Conservation (phyloP, 2,888 invertebrate genomes). For the Stenichneumon culpator region DNA sequence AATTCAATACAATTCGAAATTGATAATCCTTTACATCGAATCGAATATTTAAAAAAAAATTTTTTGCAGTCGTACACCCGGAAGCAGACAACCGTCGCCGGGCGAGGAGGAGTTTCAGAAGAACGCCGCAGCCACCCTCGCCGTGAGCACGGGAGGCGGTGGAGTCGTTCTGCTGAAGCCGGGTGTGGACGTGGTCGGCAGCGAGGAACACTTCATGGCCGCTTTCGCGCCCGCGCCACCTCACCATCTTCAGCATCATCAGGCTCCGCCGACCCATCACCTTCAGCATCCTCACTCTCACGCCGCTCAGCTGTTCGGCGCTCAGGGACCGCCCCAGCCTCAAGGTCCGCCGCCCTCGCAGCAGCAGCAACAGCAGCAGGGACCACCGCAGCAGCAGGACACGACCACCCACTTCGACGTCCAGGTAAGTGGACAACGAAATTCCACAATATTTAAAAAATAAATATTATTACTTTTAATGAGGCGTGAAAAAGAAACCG, state of each 20-base stretch:
- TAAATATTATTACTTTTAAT: not conserved
- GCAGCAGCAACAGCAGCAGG: slow-evolving; percentile 84
- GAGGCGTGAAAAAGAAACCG: not conserved
- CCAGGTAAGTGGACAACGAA: slow-evolving; percentile 78
- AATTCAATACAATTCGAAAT: not conserved
- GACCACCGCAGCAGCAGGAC: slow-evolving; percentile 83
- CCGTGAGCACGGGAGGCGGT: slow-evolving; percentile 81
- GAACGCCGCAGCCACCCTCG: slow-evolving; percentile 85
- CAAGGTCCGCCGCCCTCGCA: slow-evolving; percentile 83
- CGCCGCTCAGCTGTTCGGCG: slow-evolving; percentile 85
- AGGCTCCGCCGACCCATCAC: slow-evolving; percentile 86
- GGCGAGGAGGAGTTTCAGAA: slow-evolving; percentile 93
- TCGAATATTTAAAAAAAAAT: no score
- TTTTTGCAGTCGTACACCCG: slow-evolving; percentile 92
- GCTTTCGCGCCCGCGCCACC: slow-evolving; percentile 85
- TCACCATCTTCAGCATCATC: slow-evolving; percentile 86
- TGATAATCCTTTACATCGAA: not conserved
- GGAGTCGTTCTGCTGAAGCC: slow-evolving; percentile 87
- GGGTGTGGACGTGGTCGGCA: slow-evolving; percentile 84
- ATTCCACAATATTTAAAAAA: not conserved
- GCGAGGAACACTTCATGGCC: slow-evolving; percentile 84
- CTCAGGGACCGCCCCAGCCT: slow-evolving; percentile 82
- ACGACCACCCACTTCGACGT: slow-evolving; percentile 83
- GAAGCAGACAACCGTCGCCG: slow-evolving; percentile 96
- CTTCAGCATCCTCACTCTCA: slow-evolving; percentile 86